phyloP scores from a whole-genome alignment of 2,113 vertebrate species.

The Oceanodroma tethys region DNA sequence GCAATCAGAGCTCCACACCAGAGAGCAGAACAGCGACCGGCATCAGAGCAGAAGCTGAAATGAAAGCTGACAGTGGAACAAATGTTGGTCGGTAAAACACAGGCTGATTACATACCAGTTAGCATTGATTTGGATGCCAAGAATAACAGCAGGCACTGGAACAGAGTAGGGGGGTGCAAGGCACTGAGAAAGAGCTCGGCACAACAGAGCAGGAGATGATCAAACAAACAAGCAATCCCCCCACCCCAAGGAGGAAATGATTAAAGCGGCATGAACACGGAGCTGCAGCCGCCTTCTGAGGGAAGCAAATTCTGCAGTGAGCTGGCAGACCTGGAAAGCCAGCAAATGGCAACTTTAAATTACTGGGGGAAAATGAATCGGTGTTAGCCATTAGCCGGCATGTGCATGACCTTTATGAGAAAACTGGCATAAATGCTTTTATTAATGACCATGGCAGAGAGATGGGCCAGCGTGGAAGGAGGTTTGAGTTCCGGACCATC shows the following conservation, averaged over 20 bases:
- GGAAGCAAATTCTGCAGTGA: background rate
- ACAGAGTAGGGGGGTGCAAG: background rate
- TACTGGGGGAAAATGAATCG: background rate
- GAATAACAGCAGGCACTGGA: conserved; percentile 24
- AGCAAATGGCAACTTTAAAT: background rate
- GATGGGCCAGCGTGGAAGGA: background rate
- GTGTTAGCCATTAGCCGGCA: background rate
- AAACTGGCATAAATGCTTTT: background rate
- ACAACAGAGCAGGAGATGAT: conserved; percentile 22
- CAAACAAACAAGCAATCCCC: background rate
- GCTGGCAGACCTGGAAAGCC: background rate
- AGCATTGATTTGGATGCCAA: conserved; percentile 4
- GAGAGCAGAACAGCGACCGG: background rate
- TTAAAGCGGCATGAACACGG: background rate
- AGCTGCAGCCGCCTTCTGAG: background rate
- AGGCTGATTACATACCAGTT: conserved; percentile 28
- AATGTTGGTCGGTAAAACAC: conserved; percentile 1
- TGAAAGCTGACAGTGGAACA: conserved; percentile 44
- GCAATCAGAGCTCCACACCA: background rate
- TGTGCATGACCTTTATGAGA: background rate
- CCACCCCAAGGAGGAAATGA: background rate
- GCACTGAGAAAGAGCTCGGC: background rate
- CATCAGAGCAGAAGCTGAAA: conserved; percentile 24
- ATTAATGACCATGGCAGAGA: background rate
- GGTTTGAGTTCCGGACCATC: background rate